phyloP scores from a whole-genome alignment of 2,888 invertebrate genomes.

The Eupithecia subumbrata region DNA sequence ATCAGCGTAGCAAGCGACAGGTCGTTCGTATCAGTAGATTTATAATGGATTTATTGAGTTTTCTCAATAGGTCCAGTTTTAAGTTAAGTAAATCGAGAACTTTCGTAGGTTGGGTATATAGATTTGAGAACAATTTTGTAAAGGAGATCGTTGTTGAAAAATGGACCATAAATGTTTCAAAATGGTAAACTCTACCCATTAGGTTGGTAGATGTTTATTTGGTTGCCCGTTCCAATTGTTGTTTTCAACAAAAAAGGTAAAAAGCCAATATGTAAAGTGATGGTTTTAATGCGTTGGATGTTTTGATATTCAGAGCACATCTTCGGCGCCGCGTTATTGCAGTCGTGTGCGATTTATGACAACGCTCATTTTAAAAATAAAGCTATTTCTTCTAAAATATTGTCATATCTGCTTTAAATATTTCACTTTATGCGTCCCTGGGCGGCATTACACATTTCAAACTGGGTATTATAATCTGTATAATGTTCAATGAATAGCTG shows the following conservation, averaged over 20 bases:
- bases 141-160: not conserved
- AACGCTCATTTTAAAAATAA: slow-evolving; percentile 79
- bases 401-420: slow-evolving; percentile 81
- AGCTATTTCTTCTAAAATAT: slow-evolving; percentile 82
- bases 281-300: slow-evolving; percentile 65
- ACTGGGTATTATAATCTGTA: slow-evolving; percentile 59
- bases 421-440: slow-evolving; percentile 79
- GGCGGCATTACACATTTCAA: slow-evolving; percentile 71
- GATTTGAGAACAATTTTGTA: not conserved
- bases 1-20: not conserved
- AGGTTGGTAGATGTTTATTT: not conserved
- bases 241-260: slow-evolving; percentile 11
- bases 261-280: slow-evolving; percentile 58
- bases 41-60: not conserved
- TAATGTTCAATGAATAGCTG: slow-evolving; percentile 64
- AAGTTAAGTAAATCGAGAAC: not conserved
- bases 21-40: not conserved
- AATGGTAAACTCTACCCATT: not conserved
- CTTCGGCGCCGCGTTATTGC: slow-evolving; percentile 73
- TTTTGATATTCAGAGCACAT: slow-evolving; percentile 75
- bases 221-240: not conserved
- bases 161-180: not conserved
- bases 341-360: slow-evolving; percentile 74
- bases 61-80: not conserved
- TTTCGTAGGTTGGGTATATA: not conserved